Base-by-base conservation (phyloP, 2,888 invertebrate species). In the Ectemnius continuus region DNA sequence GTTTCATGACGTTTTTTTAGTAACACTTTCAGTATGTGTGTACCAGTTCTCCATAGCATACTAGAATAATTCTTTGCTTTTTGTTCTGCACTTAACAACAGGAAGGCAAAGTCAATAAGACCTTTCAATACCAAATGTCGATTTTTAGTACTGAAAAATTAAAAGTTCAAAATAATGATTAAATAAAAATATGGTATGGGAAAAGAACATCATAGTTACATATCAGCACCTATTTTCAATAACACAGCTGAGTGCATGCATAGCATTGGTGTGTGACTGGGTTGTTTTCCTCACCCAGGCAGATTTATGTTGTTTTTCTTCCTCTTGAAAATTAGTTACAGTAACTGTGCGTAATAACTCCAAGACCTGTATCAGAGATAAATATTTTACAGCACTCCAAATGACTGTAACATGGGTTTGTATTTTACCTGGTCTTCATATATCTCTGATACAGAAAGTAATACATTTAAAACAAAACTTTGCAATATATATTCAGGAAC, bases 391-490 rank as follows among this genome's bases (percentile, higher is more conserved):
- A 23, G 2, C 2, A 23, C 23, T 23, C 23, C 3, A 3, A 23
- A 23, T 23, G 3, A 23, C 3, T 23, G 2, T 23, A 23, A 23
- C 23, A 23, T 23, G 2, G 2, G 2, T 3, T 2, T 23, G 2
- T 23, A 23, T 23, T 3, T 57, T 47, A 81, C 81, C 75, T 81
- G 91, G 80, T 92, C 92, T 84, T 93, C 92, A 79, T 92, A 92
- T 60, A 93, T 89, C 70, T 91, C 91, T 0, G 92, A 92, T 16
- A 93, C 88, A n/a, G 92, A 90, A 14, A 94, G 89, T 18, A 94
- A 88, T 14, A 93, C 91, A 72, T 94, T 93, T n/a, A 94, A 88
- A 76, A 94, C 92, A 85, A 95, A 95, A 0, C 94, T 93, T 78
- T 94, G 93, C 36, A 95, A 87, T 58, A 94, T 88, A 65, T 92